Base-by-base conservation (phyloP, 2,113 vertebrate genomes). In the Myanophis thanlyinensis region DNA sequence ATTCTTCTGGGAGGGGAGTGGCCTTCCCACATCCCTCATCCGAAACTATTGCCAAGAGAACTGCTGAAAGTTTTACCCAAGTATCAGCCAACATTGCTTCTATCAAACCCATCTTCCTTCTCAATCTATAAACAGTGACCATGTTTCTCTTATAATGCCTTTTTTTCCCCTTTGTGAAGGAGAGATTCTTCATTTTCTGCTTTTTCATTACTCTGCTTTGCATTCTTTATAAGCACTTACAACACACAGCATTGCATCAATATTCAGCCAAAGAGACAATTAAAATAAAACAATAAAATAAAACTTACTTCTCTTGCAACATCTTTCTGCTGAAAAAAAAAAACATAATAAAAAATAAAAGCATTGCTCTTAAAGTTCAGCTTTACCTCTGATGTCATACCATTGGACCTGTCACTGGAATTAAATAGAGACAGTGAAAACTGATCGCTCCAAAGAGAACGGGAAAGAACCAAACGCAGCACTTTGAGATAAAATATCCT, bases 211-310 rank as follows among this genome's bases (percentile, higher is more conserved):
- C 93, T 87, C 62, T 93, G 30, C 44, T 92, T 94, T 95, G 94
- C 96, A 95, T 96, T 90, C 95, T 96, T 96, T 96, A 96, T 95
- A 95, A 95, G 89, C 40, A 84, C 93, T 91, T 95, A 95, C 96
- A 97, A 96, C 94, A 95, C 94, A 95, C 59, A 80, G 35, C 97
- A 96, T 95, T 97, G 96, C 95, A 96, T 93, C 89, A 94, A 94
- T 8, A 23, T 46, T 87, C 92, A 90, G 84, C 90, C 86, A 95
- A 95, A 96, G 96, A 94, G 87, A 89, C 67, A 40, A 40, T 40
- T 40, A 40, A 20, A 80, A 80, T 80, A 35, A 40, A 80, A 80
- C 9, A 11, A 0, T 89, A 95, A 93, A 93, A 94, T 89, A 96
- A 96, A 97, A 94, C 93, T 90, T 91, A 93, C 93, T 95, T 95